These are phyloP conservation scores for Xenentodon cancila DNA, from an alignment of 2,797 vertebrate species.

Conservation along the genomic window DNA sequence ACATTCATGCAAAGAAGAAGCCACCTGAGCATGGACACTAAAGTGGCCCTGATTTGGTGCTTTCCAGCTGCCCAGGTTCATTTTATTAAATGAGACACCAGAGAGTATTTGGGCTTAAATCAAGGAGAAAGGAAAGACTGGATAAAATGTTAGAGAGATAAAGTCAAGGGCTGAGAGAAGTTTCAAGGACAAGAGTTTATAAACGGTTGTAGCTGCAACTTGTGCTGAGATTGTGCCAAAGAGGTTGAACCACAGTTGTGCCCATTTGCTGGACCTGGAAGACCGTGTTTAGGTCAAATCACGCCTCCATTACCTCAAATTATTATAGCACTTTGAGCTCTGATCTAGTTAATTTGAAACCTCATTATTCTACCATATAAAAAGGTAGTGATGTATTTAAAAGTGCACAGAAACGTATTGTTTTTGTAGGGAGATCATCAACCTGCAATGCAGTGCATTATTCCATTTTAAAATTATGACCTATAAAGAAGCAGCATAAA, in stretches of 20 bases:
- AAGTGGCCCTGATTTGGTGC: constrained; percentile 39
- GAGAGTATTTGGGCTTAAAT: constrained; percentile 37
- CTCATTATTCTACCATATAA: too few relatives aligned
- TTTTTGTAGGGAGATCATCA: too few relatives aligned
- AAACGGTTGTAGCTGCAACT: constrained; percentile 32
- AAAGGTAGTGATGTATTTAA: too few relatives aligned
- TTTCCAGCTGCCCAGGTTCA: constrained; percentile 50
- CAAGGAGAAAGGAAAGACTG: constrained; percentile 35
- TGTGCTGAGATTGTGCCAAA: constrained; percentile 11
- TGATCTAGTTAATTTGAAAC: too few relatives aligned
- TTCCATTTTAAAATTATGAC: too few relatives aligned
- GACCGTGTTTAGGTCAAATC: neutral
- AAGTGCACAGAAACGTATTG: too few relatives aligned
- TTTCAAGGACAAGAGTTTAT: constrained; percentile 23
- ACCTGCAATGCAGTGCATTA: too few relatives aligned
- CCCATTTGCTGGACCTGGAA: neutral
- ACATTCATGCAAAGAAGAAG: constrained; percentile 42
- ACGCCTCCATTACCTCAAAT: too few relatives aligned
- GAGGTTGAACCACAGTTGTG: neutral
- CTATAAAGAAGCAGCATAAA: too few relatives aligned
- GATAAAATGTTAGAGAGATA: constrained; percentile 49
- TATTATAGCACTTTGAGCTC: too few relatives aligned
- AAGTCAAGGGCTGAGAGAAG: constrained; percentile 4
- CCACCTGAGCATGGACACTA: constrained; percentile 61
- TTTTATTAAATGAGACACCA: constrained; percentile 55